A percentile compares a stretch with the other conserved stretches of the same genome.
Conservation (phyloP, 2,888 invertebrate species). For the Gerris lacustris region DNA sequence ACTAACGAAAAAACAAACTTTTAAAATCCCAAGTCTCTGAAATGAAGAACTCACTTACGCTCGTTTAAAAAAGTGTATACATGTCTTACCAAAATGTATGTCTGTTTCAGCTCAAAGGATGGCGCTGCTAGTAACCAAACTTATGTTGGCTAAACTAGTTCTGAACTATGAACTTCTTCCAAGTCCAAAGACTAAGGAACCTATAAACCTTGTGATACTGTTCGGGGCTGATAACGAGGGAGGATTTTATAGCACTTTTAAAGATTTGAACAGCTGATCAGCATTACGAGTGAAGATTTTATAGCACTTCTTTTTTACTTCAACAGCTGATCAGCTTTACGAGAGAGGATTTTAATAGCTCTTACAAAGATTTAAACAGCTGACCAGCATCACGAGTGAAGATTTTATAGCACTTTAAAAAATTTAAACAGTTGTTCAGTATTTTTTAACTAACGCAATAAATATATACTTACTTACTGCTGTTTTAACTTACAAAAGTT, state of each 20-base stretch:
- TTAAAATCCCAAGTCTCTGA: too few relatives aligned
- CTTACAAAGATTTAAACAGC: background rate
- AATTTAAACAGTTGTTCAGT: too few relatives aligned
- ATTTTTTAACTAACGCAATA: too few relatives aligned
- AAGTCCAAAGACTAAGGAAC: conserved; percentile 6
- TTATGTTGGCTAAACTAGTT: background rate
- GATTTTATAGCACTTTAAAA: background rate
- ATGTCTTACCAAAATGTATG: background rate
- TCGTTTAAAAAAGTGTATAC: too few relatives aligned
- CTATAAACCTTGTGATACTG: background rate
- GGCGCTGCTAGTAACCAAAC: background rate
- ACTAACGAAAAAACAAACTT: too few relatives aligned
- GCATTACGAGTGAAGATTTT: background rate
- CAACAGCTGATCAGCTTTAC: too few relatives aligned
- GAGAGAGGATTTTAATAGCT: too few relatives aligned
- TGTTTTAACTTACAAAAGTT: too few relatives aligned
- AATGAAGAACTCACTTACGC: too few relatives aligned
- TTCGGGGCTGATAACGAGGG: background rate
- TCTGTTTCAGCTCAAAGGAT: background rate
- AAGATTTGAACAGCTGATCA: too few relatives aligned
- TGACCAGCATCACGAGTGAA: background rate
- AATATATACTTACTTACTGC: too few relatives aligned
- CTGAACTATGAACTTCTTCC: background rate
- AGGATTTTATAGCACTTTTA: background rate
- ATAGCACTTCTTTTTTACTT: background rate